Percentiles rank a stretch among this genome's conserved stretches.
Evolutionary conservation across 2,113 vertebrate genomes (phyloP).

Genomic region (Cercocebus atys): DNA sequence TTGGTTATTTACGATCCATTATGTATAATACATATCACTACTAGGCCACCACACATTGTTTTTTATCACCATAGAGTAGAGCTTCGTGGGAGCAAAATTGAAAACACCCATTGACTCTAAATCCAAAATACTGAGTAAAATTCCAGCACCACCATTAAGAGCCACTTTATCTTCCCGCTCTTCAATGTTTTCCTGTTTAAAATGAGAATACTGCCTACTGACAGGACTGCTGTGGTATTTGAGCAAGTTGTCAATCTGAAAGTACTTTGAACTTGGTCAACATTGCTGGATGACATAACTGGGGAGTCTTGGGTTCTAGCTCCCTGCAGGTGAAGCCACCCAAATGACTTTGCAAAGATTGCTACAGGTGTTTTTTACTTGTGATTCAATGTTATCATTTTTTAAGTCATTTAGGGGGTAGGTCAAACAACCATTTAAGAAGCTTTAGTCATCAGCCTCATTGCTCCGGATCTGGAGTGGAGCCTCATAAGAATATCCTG

Average conservation of each 20-base stretch:
- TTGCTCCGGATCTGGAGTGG: neutral
- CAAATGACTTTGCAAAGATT: neutral
- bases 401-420: neutral
- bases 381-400: neutral
- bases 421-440: neutral
- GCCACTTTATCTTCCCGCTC: neutral
- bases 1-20: neutral
- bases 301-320: neutral
- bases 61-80: neutral
- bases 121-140: neutral
- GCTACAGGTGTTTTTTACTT: neutral
- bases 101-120: neutral
- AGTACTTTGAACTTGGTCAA: neutral
- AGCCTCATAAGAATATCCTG: neutral
- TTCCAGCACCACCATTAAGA: neutral
- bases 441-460: neutral
- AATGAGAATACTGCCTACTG: neutral
- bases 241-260: neutral
- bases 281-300: neutral
- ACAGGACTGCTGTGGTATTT: neutral
- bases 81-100: neutral
- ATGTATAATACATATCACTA: neutral
- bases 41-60: neutral
- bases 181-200: neutral
- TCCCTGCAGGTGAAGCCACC: neutral